Conservation (phyloP, 1,140 invertebrate species). For the Drosophila ambigua region DNA sequence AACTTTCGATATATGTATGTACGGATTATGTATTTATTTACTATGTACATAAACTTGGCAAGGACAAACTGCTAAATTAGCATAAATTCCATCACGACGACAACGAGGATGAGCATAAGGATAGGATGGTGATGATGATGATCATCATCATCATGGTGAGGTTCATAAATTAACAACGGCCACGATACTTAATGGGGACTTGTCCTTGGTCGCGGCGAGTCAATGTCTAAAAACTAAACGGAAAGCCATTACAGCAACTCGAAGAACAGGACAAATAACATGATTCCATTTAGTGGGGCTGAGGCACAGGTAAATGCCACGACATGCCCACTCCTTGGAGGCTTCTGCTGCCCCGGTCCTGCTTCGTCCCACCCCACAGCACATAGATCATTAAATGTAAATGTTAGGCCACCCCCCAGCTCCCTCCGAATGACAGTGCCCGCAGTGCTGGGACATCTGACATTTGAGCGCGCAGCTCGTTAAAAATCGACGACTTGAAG, state of each 20-base stretch:
- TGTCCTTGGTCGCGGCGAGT: conserved; percentile 45
- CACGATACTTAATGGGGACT: conserved; percentile 25
- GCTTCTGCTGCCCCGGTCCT: background rate
- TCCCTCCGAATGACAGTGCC: conserved; percentile 32
- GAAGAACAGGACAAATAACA: conserved; percentile 45
- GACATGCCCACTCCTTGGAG: background rate
- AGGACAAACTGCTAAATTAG: conserved; percentile 50
- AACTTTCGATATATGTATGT: conserved; percentile 6
- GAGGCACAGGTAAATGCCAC: conserved; percentile 29
- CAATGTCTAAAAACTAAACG: conserved; percentile 62
- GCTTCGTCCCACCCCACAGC: conserved; percentile 7
- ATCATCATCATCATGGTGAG: background rate
- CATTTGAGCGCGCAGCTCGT: conserved; percentile 31
- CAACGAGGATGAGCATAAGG: too few relatives aligned
- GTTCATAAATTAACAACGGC: conserved; percentile 64
- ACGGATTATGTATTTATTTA: too few relatives aligned
- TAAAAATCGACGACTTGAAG: conserved; percentile 13
- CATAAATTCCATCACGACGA: conserved; percentile 23
- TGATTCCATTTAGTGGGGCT: conserved; percentile 57
- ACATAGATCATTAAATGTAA: conserved; percentile 70
- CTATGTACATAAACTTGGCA: conserved; percentile 26
- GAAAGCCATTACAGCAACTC: conserved; percentile 53
- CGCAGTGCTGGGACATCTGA: background rate
- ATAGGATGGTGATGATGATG: background rate
- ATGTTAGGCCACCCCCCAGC: conserved; percentile 47